Conservation (phyloP, 2,888 invertebrate species). For the Atherix ibis region DNA sequence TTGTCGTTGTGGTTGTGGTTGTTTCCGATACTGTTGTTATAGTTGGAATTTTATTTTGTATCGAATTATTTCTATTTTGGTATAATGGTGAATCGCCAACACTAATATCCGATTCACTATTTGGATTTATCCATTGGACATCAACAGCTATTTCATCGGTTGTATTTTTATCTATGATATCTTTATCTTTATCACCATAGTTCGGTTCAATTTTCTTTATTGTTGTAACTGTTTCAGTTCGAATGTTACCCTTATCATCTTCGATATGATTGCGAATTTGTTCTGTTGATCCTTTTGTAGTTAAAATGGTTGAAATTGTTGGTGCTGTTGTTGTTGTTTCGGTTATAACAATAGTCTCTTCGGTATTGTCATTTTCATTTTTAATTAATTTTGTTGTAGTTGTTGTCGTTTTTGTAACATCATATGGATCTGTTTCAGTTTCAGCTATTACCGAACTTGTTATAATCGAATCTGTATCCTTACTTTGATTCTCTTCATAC, state of each 20-base stretch:
- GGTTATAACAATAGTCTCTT: conserved; percentile 6
- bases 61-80: conserved; percentile 5
- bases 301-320: too few species aligned
- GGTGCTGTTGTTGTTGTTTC: too few species aligned
- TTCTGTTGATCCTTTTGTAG: too few species aligned
- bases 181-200: not conserved
- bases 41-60: not conserved
- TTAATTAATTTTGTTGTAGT: too few species aligned
- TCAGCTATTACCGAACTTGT: not conserved
- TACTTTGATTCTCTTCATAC: not conserved
- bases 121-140: conserved; percentile 3
- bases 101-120: conserved; percentile 10
- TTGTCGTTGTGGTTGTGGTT: not conserved
- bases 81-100: conserved; percentile 11
- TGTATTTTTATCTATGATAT: too few species aligned
- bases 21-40: conserved; percentile 6
- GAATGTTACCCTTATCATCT: conserved; percentile 1
- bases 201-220: not conserved
- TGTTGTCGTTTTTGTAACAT: conserved; percentile 3
- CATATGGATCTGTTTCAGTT: too few species aligned
- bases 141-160: not conserved
- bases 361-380: not conserved
- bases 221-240: not conserved
- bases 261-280: too few species aligned
- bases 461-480: not conserved